Conservation (phyloP, 92 coral and sea anemone genomes). For the Ricordea florida region DNA sequence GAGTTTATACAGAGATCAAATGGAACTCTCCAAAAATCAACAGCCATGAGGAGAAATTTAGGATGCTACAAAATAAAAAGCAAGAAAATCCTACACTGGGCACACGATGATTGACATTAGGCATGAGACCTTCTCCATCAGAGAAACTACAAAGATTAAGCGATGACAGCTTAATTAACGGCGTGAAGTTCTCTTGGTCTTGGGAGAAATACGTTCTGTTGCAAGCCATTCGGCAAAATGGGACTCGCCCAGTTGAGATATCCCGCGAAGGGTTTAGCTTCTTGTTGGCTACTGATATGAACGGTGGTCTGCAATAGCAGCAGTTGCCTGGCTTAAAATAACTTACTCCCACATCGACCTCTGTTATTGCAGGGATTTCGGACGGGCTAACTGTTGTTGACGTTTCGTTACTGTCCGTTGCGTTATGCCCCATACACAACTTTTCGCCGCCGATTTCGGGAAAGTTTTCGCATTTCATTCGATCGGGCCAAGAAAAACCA, state of each 20-base stretch:
- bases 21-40: no score
- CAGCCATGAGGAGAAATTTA: no score
- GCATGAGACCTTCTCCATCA: no score
- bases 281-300: conserved; percentile 63
- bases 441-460: conserved; percentile 55
- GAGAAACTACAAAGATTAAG: no score
- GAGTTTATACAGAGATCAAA: no score
- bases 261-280: conserved; percentile 51
- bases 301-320: conserved; percentile 90
- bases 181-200: conserved; percentile 89
- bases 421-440: conserved; percentile 84
- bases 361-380: neutral
- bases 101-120: no score
- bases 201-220: conserved; percentile 85
- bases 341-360: neutral
- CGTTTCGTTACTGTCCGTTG: conserved; percentile 10
- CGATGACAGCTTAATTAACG: no score
- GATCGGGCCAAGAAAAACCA: conserved; percentile 76
- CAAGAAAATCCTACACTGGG: no score
- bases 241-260: conserved; percentile 82
- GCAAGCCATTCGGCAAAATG: conserved; percentile 89
- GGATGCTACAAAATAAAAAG: no score
- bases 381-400: conserved; percentile 17
- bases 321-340: conserved; percentile 74
- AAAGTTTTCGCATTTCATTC: conserved; percentile 65